phyloP scores from a whole-genome alignment of 2,888 invertebrate species.

The Amblyteles armatorius region DNA sequence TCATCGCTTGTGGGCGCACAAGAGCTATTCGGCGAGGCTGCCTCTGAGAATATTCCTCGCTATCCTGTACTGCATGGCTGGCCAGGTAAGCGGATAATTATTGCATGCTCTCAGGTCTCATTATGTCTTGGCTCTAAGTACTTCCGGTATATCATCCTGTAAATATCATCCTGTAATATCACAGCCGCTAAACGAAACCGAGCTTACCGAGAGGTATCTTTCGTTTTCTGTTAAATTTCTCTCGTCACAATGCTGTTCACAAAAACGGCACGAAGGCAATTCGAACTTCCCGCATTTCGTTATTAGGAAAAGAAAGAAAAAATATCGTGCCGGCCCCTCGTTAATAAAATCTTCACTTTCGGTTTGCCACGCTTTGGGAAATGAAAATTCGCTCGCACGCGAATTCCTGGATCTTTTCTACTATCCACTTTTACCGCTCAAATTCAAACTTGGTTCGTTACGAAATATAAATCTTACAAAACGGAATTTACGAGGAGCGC shows the following conservation, averaged over 20 bases:
- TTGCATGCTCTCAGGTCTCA: neutral
- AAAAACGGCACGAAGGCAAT: too few relatives aligned
- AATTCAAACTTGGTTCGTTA: constrained; percentile 42
- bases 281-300: too few relatives aligned
- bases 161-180: too few relatives aligned
- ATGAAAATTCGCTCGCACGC: neutral
- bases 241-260: too few relatives aligned
- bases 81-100: constrained; percentile 88
- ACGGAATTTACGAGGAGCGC: constrained; percentile 39
- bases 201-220: too few relatives aligned
- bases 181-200: neutral
- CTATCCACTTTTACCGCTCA: neutral
- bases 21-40: constrained; percentile 92
- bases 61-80: constrained; percentile 93
- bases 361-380: neutral
- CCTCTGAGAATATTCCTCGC: constrained; percentile 91
- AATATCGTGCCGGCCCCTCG: neutral
- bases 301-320: too few relatives aligned
- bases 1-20: constrained; percentile 97
- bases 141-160: constrained; percentile 6
- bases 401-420: neutral
- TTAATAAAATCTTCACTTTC: neutral
- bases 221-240: too few relatives aligned
- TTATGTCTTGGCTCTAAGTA: neutral
- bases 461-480: constrained; percentile 39